Base-by-base conservation (phyloP, 2,888 invertebrate genomes). In the Dynastes hyllus region DNA sequence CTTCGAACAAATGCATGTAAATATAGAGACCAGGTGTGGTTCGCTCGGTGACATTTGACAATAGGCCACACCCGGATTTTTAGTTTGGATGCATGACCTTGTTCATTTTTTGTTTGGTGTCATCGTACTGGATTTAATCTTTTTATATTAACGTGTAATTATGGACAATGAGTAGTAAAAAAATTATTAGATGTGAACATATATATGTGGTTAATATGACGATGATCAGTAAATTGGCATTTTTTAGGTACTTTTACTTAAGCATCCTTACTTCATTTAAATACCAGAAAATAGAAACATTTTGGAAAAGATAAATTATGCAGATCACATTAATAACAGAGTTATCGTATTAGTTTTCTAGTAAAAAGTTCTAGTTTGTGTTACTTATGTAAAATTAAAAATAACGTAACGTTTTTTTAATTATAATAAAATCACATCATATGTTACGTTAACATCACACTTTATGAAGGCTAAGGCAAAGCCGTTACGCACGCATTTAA, bases 11-110 rank as follows among this genome's bases (percentile, higher is more conserved):
- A 71, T 16, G 61, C 1, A 58, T 58, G 22, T 61, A 75, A 75
- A 75, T 75, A 27, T 16, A 61, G 27, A 27, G 61, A 45, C 69
- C 79, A 78, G 79, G 79, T 81, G 81, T 76, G 81, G 77, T 78
- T 70, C 37, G 40, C 27, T 78, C 67, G 73, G 77, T 80, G 79
- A 80, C 79, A 80, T 80, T 80, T 79, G 79, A 80, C 80, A 80
- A 80, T 77, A 77, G 77, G 65, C 61, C 79, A 63, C 79, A 55
- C 80, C 77, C 45, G 40, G 53, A 40, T 76, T 75, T 70, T 78
- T 70, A 40, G 66, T 67, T 73, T 55, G 76, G 63, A 73, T 53
- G 79, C 40, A 13, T 67, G 80, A 79, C 79, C 80, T 80, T 80
- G 80, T 77, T 67, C 77, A 76, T 78, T 75, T 75, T 77, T 69